These are phyloP conservation scores for Cosmia pyralina DNA, from an alignment of 2,888 invertebrate genomes.

Conservation along the genomic window DNA sequence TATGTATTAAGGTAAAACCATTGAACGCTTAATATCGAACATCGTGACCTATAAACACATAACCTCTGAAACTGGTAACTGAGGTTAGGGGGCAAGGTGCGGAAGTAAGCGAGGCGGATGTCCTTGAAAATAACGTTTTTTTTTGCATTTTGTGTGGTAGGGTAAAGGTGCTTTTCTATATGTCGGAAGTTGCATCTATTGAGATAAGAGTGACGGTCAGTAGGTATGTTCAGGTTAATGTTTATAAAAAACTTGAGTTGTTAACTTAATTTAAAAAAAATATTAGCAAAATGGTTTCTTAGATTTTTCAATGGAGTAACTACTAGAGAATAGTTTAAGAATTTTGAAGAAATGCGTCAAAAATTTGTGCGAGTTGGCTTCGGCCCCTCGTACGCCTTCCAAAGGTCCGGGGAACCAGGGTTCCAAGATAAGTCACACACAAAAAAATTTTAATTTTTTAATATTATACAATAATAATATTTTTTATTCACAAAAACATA, in stretches of 20 bases:
- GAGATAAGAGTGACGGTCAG: not conserved
- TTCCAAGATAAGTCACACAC: too few species aligned
- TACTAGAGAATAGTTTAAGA: too few species aligned
- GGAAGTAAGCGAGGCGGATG: constrained; percentile 42
- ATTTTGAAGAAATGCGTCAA: too few species aligned
- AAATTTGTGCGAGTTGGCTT: too few species aligned
- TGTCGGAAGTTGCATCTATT: not conserved
- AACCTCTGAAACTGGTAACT: constrained; percentile 35
- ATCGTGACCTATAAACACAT: constrained; percentile 47
- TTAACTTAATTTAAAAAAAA: not conserved
- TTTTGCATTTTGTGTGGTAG: constrained; percentile 11
- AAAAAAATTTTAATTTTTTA: too few species aligned
- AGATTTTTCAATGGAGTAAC: too few species aligned
- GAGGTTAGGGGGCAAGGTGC: constrained; percentile 20
- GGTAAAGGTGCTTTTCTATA: not conserved
- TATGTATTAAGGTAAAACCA: constrained; percentile 39
- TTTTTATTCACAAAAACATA: too few species aligned
- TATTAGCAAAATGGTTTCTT: too few species aligned
- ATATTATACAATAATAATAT: too few species aligned
- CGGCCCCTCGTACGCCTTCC: too few species aligned
- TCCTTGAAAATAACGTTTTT: constrained; percentile 47
- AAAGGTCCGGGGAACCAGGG: too few species aligned
- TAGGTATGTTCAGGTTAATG: not conserved
- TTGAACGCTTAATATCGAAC: constrained; percentile 21
- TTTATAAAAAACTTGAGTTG: not conserved